Conservation (phyloP, 1,140 invertebrate genomes). For the Aradophagus sp. region DNA sequence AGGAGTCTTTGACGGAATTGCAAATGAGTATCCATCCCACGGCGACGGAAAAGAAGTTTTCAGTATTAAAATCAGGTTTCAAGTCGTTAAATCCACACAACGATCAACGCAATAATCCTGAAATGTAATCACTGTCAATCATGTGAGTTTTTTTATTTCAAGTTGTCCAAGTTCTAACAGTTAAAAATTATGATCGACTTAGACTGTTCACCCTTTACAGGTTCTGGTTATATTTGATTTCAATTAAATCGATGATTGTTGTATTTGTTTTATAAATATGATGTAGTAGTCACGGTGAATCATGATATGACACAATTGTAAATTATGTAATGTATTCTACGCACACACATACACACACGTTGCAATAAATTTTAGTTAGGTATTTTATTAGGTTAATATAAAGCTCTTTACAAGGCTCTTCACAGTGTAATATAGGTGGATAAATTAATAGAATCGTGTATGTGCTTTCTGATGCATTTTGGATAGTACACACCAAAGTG, state of each 20-base stretch:
- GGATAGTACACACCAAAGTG: slow-evolving; percentile 29
- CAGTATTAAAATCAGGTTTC: slow-evolving; percentile 70
- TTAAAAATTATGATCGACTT: too few relatives aligned
- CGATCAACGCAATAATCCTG: slow-evolving; percentile 62
- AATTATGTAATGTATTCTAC: slow-evolving; percentile 55
- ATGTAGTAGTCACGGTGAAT: too few relatives aligned
- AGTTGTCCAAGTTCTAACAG: slow-evolving; percentile 1
- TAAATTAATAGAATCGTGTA: slow-evolving; percentile 29
- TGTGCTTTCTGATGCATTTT: slow-evolving; percentile 36
- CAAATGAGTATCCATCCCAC: slow-evolving; percentile 80
- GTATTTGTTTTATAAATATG: too few relatives aligned
- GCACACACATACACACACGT: slow-evolving; percentile 44
- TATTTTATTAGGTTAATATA: slow-evolving; percentile 32
- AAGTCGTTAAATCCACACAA: slow-evolving; percentile 64
- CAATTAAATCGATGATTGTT: too few relatives aligned
- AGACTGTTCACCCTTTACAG: too few relatives aligned
- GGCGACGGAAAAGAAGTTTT: slow-evolving; percentile 74
- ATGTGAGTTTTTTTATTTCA: slow-evolving; percentile 15
- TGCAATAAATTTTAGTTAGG: slow-evolving; percentile 38
- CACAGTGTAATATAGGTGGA: slow-evolving; percentile 43
- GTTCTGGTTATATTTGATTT: too few relatives aligned
- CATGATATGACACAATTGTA: slow-evolving; percentile 39
- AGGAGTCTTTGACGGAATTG: slow-evolving; percentile 79
- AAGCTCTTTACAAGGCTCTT: slow-evolving; percentile 21
- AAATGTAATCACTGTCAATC: slow-evolving; percentile 64